phyloP scores from a whole-genome alignment of 2,888 invertebrate genomes.

The Caenorhabditis sp. region DNA sequence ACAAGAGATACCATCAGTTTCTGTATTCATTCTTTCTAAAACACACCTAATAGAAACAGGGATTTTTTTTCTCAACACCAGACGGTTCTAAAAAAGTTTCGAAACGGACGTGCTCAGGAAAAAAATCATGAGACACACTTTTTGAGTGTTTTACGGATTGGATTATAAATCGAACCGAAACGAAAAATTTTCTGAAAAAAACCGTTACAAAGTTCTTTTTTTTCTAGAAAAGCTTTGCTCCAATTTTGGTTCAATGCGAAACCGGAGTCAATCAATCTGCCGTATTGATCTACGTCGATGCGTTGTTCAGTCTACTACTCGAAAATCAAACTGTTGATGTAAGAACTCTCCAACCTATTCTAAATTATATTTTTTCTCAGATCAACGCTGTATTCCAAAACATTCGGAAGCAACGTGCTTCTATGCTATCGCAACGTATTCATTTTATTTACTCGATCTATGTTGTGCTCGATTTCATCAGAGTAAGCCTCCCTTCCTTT shows the following conservation, averaged over 20 bases:
- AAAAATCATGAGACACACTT: too few relatives aligned
- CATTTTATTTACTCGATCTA: conserved; percentile 2
- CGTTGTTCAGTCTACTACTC: background rate
- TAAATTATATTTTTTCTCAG: background rate
- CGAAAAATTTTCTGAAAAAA: too few relatives aligned
- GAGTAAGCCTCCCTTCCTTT: background rate
- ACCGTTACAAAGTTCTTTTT: too few relatives aligned
- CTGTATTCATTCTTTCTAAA: too few relatives aligned
- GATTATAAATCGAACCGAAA: too few relatives aligned
- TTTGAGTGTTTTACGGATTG: too few relatives aligned
- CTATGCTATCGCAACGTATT: background rate
- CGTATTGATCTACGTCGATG: background rate
- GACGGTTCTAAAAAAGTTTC: too few relatives aligned
- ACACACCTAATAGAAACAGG: too few relatives aligned
- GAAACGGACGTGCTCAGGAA: too few relatives aligned
- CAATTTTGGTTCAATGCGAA: background rate
- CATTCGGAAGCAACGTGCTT: background rate
- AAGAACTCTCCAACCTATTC: background rate
- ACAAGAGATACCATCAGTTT: too few relatives aligned
- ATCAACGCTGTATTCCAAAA: background rate
- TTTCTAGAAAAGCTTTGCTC: background rate
- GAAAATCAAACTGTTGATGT: background rate
- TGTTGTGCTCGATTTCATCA: background rate
- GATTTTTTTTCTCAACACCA: too few relatives aligned
- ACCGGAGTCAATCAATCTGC: background rate